Conservation (phyloP, 2,797 vertebrate species). For the Tadarida brasiliensis region DNA sequence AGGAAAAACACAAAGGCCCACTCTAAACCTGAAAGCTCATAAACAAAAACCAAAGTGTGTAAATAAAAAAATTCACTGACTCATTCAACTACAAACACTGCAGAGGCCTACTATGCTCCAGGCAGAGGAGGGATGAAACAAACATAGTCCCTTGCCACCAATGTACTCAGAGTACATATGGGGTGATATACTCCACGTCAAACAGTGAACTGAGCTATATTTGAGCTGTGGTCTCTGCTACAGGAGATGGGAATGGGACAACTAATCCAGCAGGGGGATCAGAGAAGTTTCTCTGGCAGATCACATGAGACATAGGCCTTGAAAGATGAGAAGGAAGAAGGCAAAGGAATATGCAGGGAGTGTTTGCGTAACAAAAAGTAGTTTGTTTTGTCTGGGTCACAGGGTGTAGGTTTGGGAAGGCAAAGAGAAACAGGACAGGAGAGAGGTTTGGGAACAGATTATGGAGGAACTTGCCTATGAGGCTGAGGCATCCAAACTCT, state of each 20-base stretch:
- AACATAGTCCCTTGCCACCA: neutral
- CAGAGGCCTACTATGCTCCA: constrained; percentile 61
- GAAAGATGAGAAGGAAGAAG: constrained; percentile 47
- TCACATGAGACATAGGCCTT: neutral
- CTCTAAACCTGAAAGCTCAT: constrained; percentile 65
- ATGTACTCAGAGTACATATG: neutral
- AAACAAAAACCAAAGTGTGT: constrained; percentile 70
- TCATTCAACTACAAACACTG: constrained; percentile 62
- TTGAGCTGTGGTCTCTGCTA: neutral
- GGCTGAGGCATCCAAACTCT: neutral
- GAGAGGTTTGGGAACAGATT: neutral
- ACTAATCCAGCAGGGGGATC: neutral
- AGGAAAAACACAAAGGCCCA: constrained; percentile 55
- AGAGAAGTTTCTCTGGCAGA: constrained; percentile 19
- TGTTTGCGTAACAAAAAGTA: neutral
- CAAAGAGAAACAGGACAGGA: constrained; percentile 33
- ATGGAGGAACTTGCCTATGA: neutral
- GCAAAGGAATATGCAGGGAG: neutral
- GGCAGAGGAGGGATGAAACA: constrained; percentile 27
- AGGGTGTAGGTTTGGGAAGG: constrained; percentile 29
- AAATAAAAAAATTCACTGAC: constrained; percentile 49
- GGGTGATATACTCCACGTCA: neutral
- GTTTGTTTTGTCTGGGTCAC: constrained; percentile 43
- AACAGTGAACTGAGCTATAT: neutral
- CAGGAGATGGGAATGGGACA: neutral